A percentile compares a stretch with the other conserved stretches of the same genome.
phyloP scores from a whole-genome alignment of 2,113 vertebrate genomes.

The Neolamprologus tretocephalus region DNA sequence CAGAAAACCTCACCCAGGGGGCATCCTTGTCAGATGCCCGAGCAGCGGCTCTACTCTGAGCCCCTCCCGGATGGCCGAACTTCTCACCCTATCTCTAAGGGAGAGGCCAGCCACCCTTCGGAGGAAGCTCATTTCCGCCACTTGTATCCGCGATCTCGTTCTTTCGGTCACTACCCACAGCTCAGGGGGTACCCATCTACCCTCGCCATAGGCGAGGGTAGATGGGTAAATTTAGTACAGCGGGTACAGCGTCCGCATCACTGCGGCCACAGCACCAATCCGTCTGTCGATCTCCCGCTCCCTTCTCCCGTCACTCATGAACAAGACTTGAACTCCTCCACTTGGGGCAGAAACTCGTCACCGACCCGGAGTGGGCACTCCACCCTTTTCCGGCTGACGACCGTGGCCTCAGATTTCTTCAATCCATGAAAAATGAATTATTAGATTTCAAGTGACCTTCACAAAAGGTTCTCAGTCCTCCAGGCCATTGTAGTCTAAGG shows the following conservation, averaged over 20 bases:
- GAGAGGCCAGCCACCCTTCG: fast-evolving
- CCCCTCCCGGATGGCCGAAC: fast-evolving
- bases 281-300: neutral
- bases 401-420: neutral
- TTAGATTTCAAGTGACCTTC: neutral
- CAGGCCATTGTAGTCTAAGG: neutral
- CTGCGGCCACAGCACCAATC: neutral
- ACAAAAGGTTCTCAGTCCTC: neutral
- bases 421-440: neutral
- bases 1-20: fast-evolving
- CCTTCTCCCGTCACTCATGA: neutral
- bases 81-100: neutral
- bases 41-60: fast-evolving
- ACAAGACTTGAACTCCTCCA: neutral
- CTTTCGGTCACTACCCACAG: neutral
- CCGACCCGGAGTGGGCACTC: neutral
- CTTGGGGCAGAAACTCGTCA: neutral
- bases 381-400: neutral
- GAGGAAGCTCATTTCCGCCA: fast-evolving
- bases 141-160: neutral
- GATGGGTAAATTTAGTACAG: neutral
- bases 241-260: neutral
- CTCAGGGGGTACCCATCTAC: too few species aligned
- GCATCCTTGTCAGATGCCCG: fast-evolving
- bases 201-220: fast-evolving